phyloP scores from a whole-genome alignment of 2,888 invertebrate species.

The Matsumyia berberina region DNA sequence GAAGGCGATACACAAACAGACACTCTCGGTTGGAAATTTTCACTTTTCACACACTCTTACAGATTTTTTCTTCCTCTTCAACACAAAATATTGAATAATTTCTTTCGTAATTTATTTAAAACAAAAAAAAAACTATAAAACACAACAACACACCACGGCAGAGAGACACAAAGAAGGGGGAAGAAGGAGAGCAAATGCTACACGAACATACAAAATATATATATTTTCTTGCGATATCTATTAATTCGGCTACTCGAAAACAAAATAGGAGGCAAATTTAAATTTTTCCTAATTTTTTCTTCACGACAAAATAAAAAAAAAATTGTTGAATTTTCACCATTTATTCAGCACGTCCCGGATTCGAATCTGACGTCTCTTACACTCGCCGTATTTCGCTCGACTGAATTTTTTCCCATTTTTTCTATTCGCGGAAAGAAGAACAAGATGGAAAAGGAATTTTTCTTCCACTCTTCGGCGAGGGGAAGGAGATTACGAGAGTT shows the following conservation, averaged over 20 bases:
- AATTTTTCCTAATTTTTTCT: slow-evolving; percentile 26
- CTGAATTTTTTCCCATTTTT: slow-evolving; percentile 72
- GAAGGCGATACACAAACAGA: slow-evolving; percentile 30
- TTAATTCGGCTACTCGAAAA: slow-evolving; percentile 41
- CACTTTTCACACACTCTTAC: slow-evolving; percentile 41
- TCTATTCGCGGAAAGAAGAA: slow-evolving; percentile 37
- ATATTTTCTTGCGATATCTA: slow-evolving; percentile 24
- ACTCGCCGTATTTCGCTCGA: slow-evolving; percentile 78
- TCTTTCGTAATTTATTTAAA: slow-evolving; percentile 46
- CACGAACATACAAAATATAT: slow-evolving; percentile 50
- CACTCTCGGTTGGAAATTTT: slow-evolving; percentile 43
- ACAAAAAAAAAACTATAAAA: slow-evolving; percentile 15
- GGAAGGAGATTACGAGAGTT: slow-evolving; percentile 28
- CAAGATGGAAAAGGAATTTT: slow-evolving; percentile 43
- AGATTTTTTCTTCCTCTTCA: slow-evolving; percentile 10
- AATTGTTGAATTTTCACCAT: slow-evolving; percentile 49
- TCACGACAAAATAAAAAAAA: slow-evolving; percentile 52
- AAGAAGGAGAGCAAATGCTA: slow-evolving; percentile 34
- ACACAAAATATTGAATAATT: slow-evolving; percentile 51
- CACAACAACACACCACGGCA: slow-evolving; percentile 47
- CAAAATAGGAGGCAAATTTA: slow-evolving; percentile 23
- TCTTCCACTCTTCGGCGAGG: slow-evolving; percentile 43
- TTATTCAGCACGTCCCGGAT: slow-evolving; percentile 68
- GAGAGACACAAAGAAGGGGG: slow-evolving; percentile 28
- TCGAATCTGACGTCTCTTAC: slow-evolving; percentile 66